Evolutionary conservation across 2,113 vertebrate genomes (phyloP), one percentile per base, ranked within the genome.

Genomic region (Oncorhynchus gorbuscha): DNA sequence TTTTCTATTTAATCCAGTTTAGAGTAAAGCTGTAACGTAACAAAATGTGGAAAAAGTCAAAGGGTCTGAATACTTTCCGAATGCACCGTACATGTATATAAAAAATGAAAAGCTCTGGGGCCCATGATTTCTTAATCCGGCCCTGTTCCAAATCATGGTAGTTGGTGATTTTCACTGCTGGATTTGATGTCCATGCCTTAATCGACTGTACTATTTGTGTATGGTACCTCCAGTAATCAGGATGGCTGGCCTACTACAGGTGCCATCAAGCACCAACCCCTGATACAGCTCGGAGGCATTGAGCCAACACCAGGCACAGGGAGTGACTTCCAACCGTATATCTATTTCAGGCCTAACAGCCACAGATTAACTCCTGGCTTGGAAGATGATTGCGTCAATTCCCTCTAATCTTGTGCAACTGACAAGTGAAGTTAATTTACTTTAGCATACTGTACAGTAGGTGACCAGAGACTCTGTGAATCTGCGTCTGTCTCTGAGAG

Each of bases 341-440:
- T 92, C 91, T 93, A 91, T 91, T 92, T 80, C 81, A 83, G 84
- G 89, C 76, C 68, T 69, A 68, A 81, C 78, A 75, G 79, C 71
- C 74, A 80, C 76, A 88, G 92, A 92, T 93, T 92, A 92, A 86
- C 89, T 22, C 71, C 73, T 86, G 86, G 72, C 81, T 84, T 79
- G 72, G 75, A 84, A 79, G 81, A 80, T 55, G 73, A 88, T 85
- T 88, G 85, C 81, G 81, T 91, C 89, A 93, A 51, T 79, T 85
- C 86, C 84, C 70, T 78, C 79, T 93, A 92, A 93, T 92, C 91
- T 86, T 32, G 75, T 75, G 85, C 83, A 85, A 78, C 81, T 87
- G 69, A 86, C 76, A 75, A 39, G 69, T 49, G 59, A 8, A 45
- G 32, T 39, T 6, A n/a, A 45, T 64, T 76, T 32, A 62, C 68